These are phyloP conservation scores for Eudemis profundana DNA, from an alignment of 2,888 invertebrate species.

Conservation along the genomic window DNA sequence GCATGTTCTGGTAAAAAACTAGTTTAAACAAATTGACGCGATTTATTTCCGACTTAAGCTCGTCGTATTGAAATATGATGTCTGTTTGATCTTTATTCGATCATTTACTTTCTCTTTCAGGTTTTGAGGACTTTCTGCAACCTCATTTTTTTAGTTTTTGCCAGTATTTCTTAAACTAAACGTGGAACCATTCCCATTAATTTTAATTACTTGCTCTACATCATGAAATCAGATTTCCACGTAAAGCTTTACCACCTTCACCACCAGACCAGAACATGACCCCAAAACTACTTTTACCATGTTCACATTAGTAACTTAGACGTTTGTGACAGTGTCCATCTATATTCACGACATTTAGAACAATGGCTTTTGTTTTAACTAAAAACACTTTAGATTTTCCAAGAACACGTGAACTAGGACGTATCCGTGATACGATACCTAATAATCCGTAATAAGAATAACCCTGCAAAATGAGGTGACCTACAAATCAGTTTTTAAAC, in stretches of 20 bases:
- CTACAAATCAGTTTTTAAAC: constrained; percentile 55
- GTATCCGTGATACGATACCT: constrained; percentile 52
- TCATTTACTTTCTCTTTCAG: constrained; percentile 28
- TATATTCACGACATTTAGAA: constrained; percentile 19
- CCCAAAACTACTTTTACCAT: constrained; percentile 15
- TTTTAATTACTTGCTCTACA: constrained; percentile 9
- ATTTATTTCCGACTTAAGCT: constrained; percentile 1
- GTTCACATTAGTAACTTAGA: constrained; percentile 33
- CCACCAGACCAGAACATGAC: constrained; percentile 21
- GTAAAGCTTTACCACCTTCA: constrained; percentile 14
- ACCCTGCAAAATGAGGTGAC: constrained; percentile 65
- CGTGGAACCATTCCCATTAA: not conserved
- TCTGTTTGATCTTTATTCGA: constrained; percentile 26
- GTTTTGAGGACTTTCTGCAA: constrained; percentile 29
- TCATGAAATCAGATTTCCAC: constrained; percentile 10
- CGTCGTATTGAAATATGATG: constrained; percentile 23
- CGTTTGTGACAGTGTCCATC: constrained; percentile 34
- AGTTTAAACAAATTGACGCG: constrained; percentile 17
- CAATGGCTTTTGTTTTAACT: constrained; percentile 31
- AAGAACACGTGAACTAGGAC: constrained; percentile 37
- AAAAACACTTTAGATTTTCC: constrained; percentile 31
- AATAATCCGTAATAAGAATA: constrained; percentile 56
- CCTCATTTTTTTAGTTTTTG: constrained; percentile 12
- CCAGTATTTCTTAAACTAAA: not conserved
- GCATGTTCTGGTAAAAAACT: not conserved